Conservation (phyloP, 2,113 vertebrate genomes). For the Ameiurus melas region DNA sequence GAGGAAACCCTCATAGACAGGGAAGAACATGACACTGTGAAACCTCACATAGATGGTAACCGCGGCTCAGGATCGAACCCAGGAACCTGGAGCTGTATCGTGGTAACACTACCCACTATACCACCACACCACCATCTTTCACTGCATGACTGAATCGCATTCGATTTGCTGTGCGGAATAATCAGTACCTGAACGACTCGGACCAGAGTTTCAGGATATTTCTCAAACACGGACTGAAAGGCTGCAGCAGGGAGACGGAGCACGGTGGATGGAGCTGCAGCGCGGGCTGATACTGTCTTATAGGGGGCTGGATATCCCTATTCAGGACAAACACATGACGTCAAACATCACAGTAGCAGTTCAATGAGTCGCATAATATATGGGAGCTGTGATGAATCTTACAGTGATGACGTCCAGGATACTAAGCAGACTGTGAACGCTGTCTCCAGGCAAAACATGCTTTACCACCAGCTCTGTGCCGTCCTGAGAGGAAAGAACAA, state of each 20-base stretch:
- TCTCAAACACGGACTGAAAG: slow-evolving; percentile 88
- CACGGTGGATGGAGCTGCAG: slow-evolving; percentile 78
- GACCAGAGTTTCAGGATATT: slow-evolving; percentile 90
- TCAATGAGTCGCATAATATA: not conserved
- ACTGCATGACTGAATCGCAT: not conserved
- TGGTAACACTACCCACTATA: not conserved
- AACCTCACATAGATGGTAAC: not conserved
- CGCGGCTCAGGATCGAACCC: not conserved
- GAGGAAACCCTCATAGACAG: not conserved
- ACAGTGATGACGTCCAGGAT: slow-evolving; percentile 92
- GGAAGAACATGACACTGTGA: not conserved
- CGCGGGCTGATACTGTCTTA: slow-evolving; percentile 87
- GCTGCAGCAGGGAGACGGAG: slow-evolving; percentile 85
- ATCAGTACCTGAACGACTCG: slow-evolving; percentile 85
- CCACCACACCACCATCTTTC: not conserved
- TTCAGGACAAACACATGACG: not conserved
- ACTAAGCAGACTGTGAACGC: slow-evolving; percentile 92
- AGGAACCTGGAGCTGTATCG: not conserved
- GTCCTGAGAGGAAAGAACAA: slow-evolving; percentile 70
- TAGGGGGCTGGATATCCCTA: slow-evolving; percentile 89
- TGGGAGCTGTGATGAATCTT: slow-evolving; percentile 54
- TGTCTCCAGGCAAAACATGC: slow-evolving; percentile 89
- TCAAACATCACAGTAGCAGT: not conserved
- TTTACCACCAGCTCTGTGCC: slow-evolving; percentile 88
- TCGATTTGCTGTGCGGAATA: not conserved